Evolutionary conservation across 2,797 vertebrate genomes (phyloP).

Genomic region (Lithobates sylvaticus): DNA sequence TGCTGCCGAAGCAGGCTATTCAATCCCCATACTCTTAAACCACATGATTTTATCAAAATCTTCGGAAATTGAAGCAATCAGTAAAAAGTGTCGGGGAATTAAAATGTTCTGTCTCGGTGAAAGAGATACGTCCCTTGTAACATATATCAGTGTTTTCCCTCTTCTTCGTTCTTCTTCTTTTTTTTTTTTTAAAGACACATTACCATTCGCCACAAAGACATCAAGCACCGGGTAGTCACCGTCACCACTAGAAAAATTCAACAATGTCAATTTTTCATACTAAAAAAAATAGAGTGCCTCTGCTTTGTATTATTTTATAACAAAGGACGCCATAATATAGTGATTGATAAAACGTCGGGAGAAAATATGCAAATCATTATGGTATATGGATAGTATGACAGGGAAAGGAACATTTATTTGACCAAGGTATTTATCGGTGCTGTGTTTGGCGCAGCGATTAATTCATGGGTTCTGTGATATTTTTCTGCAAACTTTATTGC

Average conservation of each 20-base stretch:
- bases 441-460: constrained; percentile 43
- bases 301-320: constrained; percentile 41
- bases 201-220: constrained; percentile 82
- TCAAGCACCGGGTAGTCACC: constrained; percentile 72
- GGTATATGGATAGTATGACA: constrained; percentile 54
- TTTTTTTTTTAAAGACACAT: constrained; percentile 80
- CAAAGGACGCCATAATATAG: constrained; percentile 43
- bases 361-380: constrained; percentile 61
- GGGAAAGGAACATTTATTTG: constrained; percentile 47
- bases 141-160: constrained; percentile 82
- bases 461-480: constrained; percentile 38
- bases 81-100: constrained; percentile 92
- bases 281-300: constrained; percentile 68
- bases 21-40: constrained; percentile 84
- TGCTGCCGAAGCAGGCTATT: constrained; percentile 78
- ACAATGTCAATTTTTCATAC: constrained; percentile 75
- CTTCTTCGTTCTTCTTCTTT: constrained; percentile 40
- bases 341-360: constrained; percentile 60
- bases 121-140: constrained; percentile 88
- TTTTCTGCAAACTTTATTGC: neutral
- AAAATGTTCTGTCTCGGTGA: constrained; percentile 88
- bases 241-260: constrained; percentile 76
- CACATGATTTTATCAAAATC: constrained; percentile 95
- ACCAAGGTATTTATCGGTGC: constrained; percentile 47
- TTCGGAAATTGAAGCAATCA: constrained; percentile 94